Evolutionary conservation across 1,140 invertebrate genomes (phyloP).

Genomic region (Calephelis virginiensis): DNA sequence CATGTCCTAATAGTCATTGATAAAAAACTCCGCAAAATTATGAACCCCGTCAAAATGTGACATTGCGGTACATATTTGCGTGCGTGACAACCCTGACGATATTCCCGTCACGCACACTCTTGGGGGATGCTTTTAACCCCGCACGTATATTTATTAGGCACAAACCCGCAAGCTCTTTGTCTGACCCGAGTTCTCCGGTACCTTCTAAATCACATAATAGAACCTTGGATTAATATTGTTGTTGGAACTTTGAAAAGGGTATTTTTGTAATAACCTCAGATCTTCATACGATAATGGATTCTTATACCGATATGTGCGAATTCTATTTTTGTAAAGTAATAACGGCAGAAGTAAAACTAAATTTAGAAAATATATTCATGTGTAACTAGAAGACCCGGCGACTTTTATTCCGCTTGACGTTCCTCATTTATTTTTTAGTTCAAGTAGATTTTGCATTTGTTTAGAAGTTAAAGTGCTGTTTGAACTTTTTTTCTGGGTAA

Average conservation of each 20-base stretch:
- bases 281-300: not conserved
- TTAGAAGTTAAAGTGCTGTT: too few relatives aligned
- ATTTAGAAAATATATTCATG: not conserved
- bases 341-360: too few relatives aligned
- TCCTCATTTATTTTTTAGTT: too few relatives aligned
- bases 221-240: slow-evolving; percentile 9
- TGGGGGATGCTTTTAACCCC: not conserved
- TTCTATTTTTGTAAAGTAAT: not conserved
- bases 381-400: too few relatives aligned
- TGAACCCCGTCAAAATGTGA: not conserved
- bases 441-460: too few relatives aligned
- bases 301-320: not conserved
- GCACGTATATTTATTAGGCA: slow-evolving; percentile 17
- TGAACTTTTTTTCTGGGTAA: too few relatives aligned
- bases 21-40: too few relatives aligned
- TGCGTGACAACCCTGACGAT: not conserved
- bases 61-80: not conserved
- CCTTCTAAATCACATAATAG: slow-evolving; percentile 14
- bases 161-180: slow-evolving; percentile 12
- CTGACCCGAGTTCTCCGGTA: slow-evolving; percentile 4
- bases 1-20: too few relatives aligned
- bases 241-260: slow-evolving; percentile 15
- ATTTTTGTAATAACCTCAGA: slow-evolving; percentile 4
- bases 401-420: too few relatives aligned
- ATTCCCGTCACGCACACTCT: slow-evolving; percentile 15